A percentile compares a stretch with the other conserved stretches of the same genome.
Conservation (phyloP, 2,888 invertebrate genomes). For the Hesperia comma region DNA sequence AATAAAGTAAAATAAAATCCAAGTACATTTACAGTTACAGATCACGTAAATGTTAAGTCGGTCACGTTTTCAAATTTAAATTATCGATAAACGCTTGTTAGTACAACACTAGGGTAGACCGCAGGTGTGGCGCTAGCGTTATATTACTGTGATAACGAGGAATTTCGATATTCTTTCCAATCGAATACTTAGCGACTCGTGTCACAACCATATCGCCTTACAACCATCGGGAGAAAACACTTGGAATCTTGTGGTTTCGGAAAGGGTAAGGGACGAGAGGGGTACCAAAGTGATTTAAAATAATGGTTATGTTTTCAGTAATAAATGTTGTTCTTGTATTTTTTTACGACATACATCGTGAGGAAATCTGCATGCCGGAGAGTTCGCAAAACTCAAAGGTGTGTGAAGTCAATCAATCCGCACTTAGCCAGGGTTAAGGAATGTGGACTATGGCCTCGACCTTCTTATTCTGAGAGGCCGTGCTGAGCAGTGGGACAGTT, state of each 20-base stretch:
- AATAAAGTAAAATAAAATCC: too few species aligned
- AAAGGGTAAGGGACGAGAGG: neutral
- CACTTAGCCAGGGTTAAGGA: too few species aligned
- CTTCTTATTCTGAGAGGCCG: too few species aligned
- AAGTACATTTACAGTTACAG: too few species aligned
- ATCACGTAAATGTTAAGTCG: too few species aligned
- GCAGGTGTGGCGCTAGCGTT: slow-evolving; percentile 66
- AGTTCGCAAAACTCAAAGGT: too few species aligned
- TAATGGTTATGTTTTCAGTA: neutral
- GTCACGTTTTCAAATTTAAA: neutral
- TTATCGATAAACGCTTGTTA: slow-evolving; percentile 33
- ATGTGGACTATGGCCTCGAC: too few species aligned
- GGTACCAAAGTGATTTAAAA: neutral
- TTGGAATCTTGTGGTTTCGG: slow-evolving; percentile 43
- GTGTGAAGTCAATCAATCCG: too few species aligned
- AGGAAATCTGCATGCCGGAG: too few species aligned
- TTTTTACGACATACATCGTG: too few species aligned
- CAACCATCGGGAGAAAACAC: slow-evolving; percentile 45
- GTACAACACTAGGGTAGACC: slow-evolving; percentile 53
- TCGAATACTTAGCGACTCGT: slow-evolving; percentile 58
- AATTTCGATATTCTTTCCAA: slow-evolving; percentile 64
- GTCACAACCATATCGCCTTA: slow-evolving; percentile 58
- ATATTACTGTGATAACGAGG: slow-evolving; percentile 55
- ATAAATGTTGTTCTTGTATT: neutral
- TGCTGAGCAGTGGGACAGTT: too few species aligned